phyloP scores from a whole-genome alignment of 2,797 vertebrate genomes.

The Morus bassanus region DNA sequence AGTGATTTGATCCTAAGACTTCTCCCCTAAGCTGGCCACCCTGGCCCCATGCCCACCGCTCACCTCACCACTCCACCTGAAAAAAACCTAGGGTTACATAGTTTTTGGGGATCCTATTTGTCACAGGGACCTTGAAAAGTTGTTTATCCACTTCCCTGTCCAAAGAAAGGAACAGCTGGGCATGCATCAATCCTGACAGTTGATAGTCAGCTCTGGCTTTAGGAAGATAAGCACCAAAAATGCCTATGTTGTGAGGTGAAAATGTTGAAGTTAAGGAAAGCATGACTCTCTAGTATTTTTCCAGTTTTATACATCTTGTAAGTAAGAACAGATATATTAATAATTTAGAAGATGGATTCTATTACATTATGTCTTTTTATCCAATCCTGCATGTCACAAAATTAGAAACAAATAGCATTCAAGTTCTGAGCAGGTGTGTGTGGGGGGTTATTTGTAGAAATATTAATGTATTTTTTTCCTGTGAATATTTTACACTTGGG shows the following conservation, averaged over 20 bases:
- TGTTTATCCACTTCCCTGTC: neutral
- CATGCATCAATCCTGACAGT: neutral
- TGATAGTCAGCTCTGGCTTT: neutral
- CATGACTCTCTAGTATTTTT: neutral
- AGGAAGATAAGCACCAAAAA: neutral
- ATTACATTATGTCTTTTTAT: neutral
- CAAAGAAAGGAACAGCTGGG: neutral
- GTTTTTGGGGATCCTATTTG: neutral
- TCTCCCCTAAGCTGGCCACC: neutral
- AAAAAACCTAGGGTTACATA: neutral
- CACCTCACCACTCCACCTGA: neutral
- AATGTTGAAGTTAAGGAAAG: neutral
- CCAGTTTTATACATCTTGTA: neutral
- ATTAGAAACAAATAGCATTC: neutral
- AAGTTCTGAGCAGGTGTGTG: neutral
- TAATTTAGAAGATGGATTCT: neutral
- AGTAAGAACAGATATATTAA: neutral
- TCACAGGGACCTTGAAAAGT: slow-evolving; percentile 7
- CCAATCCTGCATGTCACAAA: neutral
- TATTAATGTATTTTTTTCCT: neutral
- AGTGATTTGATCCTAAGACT: neutral
- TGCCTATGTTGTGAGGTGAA: neutral
- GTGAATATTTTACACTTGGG: neutral
- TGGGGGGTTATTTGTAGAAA: neutral
- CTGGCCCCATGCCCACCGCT: neutral